A percentile compares a stretch with the other conserved stretches of the same genome.
phyloP scores from a whole-genome alignment of 1,140 invertebrate species.

The Hydropsyche tenuis region DNA sequence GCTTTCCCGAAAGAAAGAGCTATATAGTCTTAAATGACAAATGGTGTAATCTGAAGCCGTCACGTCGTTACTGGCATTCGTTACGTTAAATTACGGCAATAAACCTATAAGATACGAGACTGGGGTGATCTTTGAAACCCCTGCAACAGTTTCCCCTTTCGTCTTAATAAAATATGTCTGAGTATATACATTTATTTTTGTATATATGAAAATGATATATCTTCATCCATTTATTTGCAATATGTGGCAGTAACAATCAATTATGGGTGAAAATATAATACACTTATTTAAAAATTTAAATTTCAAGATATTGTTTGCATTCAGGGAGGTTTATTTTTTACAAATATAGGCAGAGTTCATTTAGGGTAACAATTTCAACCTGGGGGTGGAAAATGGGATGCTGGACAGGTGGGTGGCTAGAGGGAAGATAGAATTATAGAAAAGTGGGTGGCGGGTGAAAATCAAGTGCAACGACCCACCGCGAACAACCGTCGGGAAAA shows the following conservation, averaged over 20 bases:
- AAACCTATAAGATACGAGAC: not conserved
- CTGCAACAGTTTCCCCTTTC: not conserved
- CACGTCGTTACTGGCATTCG: conserved; percentile 21
- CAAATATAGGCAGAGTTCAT: conserved; percentile 1
- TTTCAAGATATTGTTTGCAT: not conserved
- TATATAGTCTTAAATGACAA: conserved; percentile 3
- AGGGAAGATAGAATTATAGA: too few relatives aligned
- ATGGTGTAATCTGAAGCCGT: conserved; percentile 17
- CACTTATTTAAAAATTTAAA: too few relatives aligned
- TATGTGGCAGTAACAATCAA: too few relatives aligned
- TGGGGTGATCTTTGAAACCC: not conserved
- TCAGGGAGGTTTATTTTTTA: not conserved
- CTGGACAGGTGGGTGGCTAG: too few relatives aligned
- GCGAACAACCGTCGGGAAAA: not conserved
- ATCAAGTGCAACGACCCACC: conserved; percentile 17
- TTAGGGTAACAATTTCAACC: not conserved
- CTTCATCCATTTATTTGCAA: too few relatives aligned
- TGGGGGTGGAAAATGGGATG: not conserved
- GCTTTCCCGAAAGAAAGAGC: too few relatives aligned
- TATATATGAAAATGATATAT: too few relatives aligned
- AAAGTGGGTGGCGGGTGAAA: too few relatives aligned
- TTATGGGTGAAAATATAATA: too few relatives aligned
- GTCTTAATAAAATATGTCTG: not conserved
- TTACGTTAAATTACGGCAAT: conserved; percentile 23
- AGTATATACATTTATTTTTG: not conserved